These are phyloP conservation scores for Bubo bubo DNA, from an alignment of 2,113 vertebrate species.

Conservation along the genomic window DNA sequence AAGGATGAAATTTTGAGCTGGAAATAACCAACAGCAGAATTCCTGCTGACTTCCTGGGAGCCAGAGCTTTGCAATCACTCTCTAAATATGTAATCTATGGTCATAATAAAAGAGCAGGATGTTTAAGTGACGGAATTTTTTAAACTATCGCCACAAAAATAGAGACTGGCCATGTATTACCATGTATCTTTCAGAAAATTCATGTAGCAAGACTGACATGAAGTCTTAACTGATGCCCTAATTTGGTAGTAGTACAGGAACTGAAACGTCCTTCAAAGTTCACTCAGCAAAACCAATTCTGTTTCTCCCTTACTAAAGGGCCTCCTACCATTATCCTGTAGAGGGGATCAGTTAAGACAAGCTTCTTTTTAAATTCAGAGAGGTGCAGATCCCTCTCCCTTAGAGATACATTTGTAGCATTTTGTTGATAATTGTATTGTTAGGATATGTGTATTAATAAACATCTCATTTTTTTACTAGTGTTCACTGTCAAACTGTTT, in stretches of 20 bases:
- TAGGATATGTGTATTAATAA: background rate
- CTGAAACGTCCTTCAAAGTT: background rate
- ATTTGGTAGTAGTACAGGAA: background rate
- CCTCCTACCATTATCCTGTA: background rate
- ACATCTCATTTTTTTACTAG: background rate
- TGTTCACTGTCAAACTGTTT: slow-evolving; percentile 51
- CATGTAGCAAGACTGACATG: background rate
- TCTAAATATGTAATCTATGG: background rate
- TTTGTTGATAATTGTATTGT: slow-evolving; percentile 2
- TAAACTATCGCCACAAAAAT: background rate
- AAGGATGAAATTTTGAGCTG: background rate
- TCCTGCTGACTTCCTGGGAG: background rate
- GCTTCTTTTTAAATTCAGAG: background rate
- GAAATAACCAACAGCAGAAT: background rate
- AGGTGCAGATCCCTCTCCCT: background rate
- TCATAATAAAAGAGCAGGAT: background rate
- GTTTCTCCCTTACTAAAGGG: background rate
- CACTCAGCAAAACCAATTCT: background rate
- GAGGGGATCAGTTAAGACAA: background rate
- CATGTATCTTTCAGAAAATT: background rate
- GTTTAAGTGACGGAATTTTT: background rate
- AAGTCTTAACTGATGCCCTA: background rate
- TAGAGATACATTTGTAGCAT: background rate
- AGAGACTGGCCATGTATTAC: background rate
- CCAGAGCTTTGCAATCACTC: background rate